Base-by-base conservation (phyloP, 2,888 invertebrate species). In the Platycheirus rosarum region DNA sequence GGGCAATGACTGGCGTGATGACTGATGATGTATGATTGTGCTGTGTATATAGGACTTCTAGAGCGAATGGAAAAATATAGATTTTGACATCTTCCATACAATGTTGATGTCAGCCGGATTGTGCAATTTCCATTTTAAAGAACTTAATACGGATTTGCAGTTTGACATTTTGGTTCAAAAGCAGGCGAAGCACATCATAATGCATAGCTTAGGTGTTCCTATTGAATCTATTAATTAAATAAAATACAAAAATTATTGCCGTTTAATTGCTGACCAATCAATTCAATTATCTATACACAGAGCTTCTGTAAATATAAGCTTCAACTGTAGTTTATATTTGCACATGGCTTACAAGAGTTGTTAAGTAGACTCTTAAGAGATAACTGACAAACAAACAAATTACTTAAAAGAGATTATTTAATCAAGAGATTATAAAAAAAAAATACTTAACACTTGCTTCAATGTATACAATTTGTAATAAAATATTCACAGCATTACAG, bases 1-100 rank as follows among this genome's bases (percentile, higher is more conserved):
- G 75, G 60, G n/a, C 68, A 62, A 53, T 75, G 75, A 68, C 75
- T 75, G n/a, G n/a, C n/a, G 68, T 18, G 18, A 44, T 51, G 13
- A 14, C 9, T 35, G 23, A 32, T 32, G 29, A 32, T 32, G n/a
- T 32, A 32, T 32, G 29, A 32, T 32, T n/a, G n/a, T n/a, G n/a
- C n/a, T n/a, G n/a, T n/a, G 6, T 23, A 2, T 6, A 23, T 6
- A 23, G 6, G 23, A 23, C 14, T 49, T 0, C 26, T 14, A 14
- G 14, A 14, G 13, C 14, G 8, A 14, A 13, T 49, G 49, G 49
- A 49, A 49, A 49, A n/a, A n/a, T n/a, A n/a, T n/a, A n/a, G n/a
- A 29, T 49, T 49, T 49, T 14, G 13, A 29, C 14, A 14, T 23
- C 5, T 5, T 4, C n/a, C n/a, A n/a, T n/a, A n/a, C n/a, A n/a